A percentile compares a stretch with the other conserved stretches of the same genome.
phyloP scores from a whole-genome alignment of 2,113 vertebrate genomes.

The Chloebia gouldiae region DNA sequence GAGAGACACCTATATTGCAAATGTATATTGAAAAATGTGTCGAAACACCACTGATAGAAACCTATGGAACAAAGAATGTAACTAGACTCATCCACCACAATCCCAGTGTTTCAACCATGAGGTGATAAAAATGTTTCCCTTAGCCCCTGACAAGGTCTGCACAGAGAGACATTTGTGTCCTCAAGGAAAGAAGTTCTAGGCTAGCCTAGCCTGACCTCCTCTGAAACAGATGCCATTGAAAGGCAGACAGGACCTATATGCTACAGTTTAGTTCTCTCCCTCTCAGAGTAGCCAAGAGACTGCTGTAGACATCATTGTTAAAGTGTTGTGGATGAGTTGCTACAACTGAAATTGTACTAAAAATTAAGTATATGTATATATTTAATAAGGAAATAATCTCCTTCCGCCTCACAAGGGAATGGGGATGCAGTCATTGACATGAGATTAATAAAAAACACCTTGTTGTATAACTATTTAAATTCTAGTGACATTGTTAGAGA shows the following conservation, averaged over 20 bases:
- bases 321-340: not conserved
- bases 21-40: not conserved
- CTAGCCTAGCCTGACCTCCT: not conserved
- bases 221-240: not conserved
- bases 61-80: not conserved
- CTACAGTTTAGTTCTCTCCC: fast-evolving
- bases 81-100: not conserved
- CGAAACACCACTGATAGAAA: not conserved
- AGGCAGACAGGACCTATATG: not conserved
- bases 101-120: not conserved
- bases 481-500: not conserved
- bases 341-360: not conserved
- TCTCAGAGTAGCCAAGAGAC: not conserved
- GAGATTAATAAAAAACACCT: not conserved
- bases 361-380: not conserved
- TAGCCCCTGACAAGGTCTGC: not conserved
- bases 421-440: not conserved
- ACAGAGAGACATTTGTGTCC: not conserved
- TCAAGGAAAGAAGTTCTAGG: not conserved
- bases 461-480: not conserved
- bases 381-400: not conserved
- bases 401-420: not conserved
- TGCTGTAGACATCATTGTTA: not conserved
- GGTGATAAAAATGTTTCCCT: not conserved
- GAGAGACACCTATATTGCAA: not conserved